Evolutionary conservation across 2,888 invertebrate species (phyloP).

Genomic region (Drosophila affinis): DNA sequence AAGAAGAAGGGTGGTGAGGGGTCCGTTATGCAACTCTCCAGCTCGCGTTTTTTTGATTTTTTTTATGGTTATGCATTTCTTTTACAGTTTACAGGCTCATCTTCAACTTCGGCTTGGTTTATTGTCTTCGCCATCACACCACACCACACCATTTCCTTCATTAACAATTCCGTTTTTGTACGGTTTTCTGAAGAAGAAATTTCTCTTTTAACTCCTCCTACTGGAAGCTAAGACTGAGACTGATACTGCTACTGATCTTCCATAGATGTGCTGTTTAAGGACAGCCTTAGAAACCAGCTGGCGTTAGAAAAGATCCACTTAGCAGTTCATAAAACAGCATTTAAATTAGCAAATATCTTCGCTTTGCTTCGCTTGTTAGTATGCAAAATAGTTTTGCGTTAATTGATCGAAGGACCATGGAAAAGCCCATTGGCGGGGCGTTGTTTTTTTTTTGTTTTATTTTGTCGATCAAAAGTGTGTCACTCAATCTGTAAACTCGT

Average conservation of each 20-base stretch:
- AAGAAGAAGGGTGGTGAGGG: constrained; percentile 44
- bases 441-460: constrained; percentile 24
- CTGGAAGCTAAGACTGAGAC: too few relatives aligned
- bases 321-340: background rate
- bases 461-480: constrained; percentile 40
- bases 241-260: background rate
- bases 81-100: constrained; percentile 52
- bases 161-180: constrained; percentile 69
- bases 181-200: constrained; percentile 58
- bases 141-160: constrained; percentile 66
- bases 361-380: constrained; percentile 31
- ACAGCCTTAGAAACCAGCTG: background rate
- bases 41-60: constrained; percentile 26
- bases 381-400: constrained; percentile 49
- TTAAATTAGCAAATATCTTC: background rate
- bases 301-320: background rate
- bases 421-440: constrained; percentile 32
- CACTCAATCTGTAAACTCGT: constrained; percentile 43
- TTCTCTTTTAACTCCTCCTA: constrained; percentile 57
- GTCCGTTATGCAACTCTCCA: constrained; percentile 63
- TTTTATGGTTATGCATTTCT: constrained; percentile 74
- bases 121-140: constrained; percentile 33
- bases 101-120: constrained; percentile 54
- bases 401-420: constrained; percentile 44
- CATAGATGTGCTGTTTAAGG: background rate